Evolutionary conservation across 2,888 invertebrate genomes (phyloP), one percentile per base, ranked within the genome.

Genomic region (Epinotia demarniana): DNA sequence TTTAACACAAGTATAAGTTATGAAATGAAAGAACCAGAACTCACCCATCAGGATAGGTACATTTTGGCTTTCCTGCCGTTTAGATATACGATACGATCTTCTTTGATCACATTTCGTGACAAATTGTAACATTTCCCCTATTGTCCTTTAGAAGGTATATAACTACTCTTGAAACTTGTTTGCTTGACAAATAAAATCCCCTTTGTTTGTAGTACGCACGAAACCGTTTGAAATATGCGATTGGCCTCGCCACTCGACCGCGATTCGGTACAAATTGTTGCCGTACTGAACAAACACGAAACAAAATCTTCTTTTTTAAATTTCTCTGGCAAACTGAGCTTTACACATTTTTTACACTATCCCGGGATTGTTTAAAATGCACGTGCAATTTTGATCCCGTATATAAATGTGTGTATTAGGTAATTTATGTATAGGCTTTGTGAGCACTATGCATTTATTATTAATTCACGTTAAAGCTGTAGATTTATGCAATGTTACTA

Each of bases 201-300:
- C 77, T 81, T 79, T 80, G 77, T 80, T 79, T 79, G 78, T 73
- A 77, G 77, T 79, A 78, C 79, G 76, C 77, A 75, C 77, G 76
- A 76, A 70, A 77, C 78, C 72, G 79, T 81, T 80, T 78, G 80
- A 83, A 82, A 81, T 82, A 79, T 81, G 80, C 78, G 78, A 78
- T 79, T 76, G 77, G 77, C 75, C 69, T 55, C 73, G 78, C 78
- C 72, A 80, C 76, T 80, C 77, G 72, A 78, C 78, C 78, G 78
- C 78, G 77, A 79, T 80, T 78, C 81, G 79, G 78, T 79, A 80
- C 80, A 76, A 81, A 80, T 81, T 80, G 81, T 80, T 79, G 77
- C 77, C 77, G 77, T 71, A 77, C 77, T 77, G 75, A 78, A 71
- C 77, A 78, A 77, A 77, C 79, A 72, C 70, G 72, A 78, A 72